A percentile compares a stretch with the other conserved stretches of the same genome.
Conservation (phyloP, 2,888 invertebrate genomes). For the Polydrusus pterygomalis region DNA sequence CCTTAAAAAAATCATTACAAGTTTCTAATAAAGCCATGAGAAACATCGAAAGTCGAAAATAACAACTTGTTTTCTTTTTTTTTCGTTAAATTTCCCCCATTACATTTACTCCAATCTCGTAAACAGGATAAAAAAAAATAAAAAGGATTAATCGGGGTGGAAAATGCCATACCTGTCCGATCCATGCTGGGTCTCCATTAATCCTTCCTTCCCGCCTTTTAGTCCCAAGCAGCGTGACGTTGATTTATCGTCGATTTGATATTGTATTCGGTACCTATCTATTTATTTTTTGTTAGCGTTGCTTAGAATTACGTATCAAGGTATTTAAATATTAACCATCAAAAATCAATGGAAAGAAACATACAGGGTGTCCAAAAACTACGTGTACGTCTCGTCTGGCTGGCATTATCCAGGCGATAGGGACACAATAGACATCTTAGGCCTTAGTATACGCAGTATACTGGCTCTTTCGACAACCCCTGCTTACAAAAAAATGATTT, state of each 20-base stretch:
- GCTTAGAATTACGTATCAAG: conserved; percentile 2
- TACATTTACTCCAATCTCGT: background rate
- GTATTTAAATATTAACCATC: background rate
- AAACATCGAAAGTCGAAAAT: no score
- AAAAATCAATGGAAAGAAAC: background rate
- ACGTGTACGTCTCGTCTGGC: no score
- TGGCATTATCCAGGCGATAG: no score
- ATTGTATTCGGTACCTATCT: conserved; percentile 17
- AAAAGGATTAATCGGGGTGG: conserved; percentile 10
- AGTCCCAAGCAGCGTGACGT: background rate
- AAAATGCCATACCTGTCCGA: conserved; percentile 24
- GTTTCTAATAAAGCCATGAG: no score
- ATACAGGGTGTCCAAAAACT: background rate
- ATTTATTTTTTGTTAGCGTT: conserved; percentile 16
- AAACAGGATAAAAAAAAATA: conserved; percentile 2
- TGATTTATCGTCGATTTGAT: conserved; percentile 17
- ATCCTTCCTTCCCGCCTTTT: background rate
- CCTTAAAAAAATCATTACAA: no score
- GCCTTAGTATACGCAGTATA: no score
- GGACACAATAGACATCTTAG: no score
- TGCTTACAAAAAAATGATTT: no score
- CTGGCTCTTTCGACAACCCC: no score
- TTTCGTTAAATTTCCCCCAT: background rate
- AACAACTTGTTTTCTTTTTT: no score
- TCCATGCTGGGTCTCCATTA: conserved; percentile 14